Percentiles rank a stretch among this genome's conserved stretches.
phyloP scores from a whole-genome alignment of 2,888 invertebrate genomes.

The Cantharis lateralis region DNA sequence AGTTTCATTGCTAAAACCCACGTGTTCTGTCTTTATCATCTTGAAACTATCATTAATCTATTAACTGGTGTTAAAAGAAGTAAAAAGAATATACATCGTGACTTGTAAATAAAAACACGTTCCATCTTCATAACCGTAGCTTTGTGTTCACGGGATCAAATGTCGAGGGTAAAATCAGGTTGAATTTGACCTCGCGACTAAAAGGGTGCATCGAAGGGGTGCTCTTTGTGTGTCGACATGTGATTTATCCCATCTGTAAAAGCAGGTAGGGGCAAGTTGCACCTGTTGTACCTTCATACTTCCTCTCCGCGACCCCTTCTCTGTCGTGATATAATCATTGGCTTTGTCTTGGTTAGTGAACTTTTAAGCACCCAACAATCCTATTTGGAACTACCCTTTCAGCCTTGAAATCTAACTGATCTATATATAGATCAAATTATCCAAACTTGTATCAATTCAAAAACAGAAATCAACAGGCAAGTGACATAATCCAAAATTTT shows the following conservation, averaged over 20 bases:
- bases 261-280: slow-evolving; percentile 48
- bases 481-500: neutral
- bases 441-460: neutral
- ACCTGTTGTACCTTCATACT: slow-evolving; percentile 50
- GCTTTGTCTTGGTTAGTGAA: slow-evolving; percentile 24
- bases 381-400: slow-evolving; percentile 15
- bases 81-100: slow-evolving; percentile 23
- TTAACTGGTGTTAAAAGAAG: slow-evolving; percentile 21
- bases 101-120: slow-evolving; percentile 28
- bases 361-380: slow-evolving; percentile 17
- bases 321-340: slow-evolving; percentile 19
- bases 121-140: slow-evolving; percentile 23
- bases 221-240: slow-evolving; percentile 47
- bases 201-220: slow-evolving; percentile 43
- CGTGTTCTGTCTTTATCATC: slow-evolving; percentile 25
- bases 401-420: slow-evolving; percentile 14
- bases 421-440: slow-evolving; percentile 2
- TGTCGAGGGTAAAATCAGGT: slow-evolving; percentile 30
- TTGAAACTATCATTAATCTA: slow-evolving; percentile 27
- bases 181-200: slow-evolving; percentile 43
- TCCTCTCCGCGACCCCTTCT: slow-evolving; percentile 33
- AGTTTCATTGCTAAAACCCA: slow-evolving; percentile 13
- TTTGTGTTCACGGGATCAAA: slow-evolving; percentile 19
- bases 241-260: slow-evolving; percentile 50
- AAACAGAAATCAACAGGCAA: neutral